Evolutionary conservation across 2,888 invertebrate species (phyloP).

Genomic region (Trichopria drosophilae): DNA sequence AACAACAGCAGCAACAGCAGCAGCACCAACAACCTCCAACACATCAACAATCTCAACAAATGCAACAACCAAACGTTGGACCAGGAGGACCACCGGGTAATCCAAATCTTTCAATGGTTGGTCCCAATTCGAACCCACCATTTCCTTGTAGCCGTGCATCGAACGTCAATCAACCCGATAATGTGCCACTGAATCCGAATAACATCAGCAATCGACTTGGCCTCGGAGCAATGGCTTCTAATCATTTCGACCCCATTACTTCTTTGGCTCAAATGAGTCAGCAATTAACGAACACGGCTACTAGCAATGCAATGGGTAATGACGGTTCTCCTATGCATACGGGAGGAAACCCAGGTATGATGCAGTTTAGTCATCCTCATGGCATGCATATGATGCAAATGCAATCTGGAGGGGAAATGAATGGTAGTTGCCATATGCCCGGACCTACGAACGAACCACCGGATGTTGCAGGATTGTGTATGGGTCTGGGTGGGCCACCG

Average conservation of each 20-base stretch:
- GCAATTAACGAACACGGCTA: slow-evolving; percentile 78
- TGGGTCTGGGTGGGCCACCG: slow-evolving; percentile 52
- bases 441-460: slow-evolving; percentile 46
- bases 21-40: slow-evolving; percentile 57
- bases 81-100: slow-evolving; percentile 42
- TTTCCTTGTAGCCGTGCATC: slow-evolving; percentile 52
- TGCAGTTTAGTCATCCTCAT: slow-evolving; percentile 62
- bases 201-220: slow-evolving; percentile 59
- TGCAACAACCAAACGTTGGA: slow-evolving; percentile 41
- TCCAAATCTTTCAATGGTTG: slow-evolving; percentile 42
- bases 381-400: slow-evolving; percentile 57
- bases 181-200: slow-evolving; percentile 70
- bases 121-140: slow-evolving; percentile 38
- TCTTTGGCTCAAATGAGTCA: slow-evolving; percentile 95
- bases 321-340: slow-evolving; percentile 57
- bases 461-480: slow-evolving; percentile 54
- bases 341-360: slow-evolving; percentile 60
- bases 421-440: slow-evolving; percentile 55
- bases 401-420: slow-evolving; percentile 53
- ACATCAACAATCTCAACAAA: slow-evolving; percentile 41
- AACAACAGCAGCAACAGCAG: slow-evolving; percentile 51
- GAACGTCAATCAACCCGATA: slow-evolving; percentile 60
- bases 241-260: slow-evolving; percentile 89
- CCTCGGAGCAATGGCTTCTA: slow-evolving; percentile 56
- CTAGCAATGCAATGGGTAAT: slow-evolving; percentile 64